These are phyloP conservation scores for Eriocheir sinensis DNA, from an alignment of 1,140 invertebrate species.

Conservation along the genomic window DNA sequence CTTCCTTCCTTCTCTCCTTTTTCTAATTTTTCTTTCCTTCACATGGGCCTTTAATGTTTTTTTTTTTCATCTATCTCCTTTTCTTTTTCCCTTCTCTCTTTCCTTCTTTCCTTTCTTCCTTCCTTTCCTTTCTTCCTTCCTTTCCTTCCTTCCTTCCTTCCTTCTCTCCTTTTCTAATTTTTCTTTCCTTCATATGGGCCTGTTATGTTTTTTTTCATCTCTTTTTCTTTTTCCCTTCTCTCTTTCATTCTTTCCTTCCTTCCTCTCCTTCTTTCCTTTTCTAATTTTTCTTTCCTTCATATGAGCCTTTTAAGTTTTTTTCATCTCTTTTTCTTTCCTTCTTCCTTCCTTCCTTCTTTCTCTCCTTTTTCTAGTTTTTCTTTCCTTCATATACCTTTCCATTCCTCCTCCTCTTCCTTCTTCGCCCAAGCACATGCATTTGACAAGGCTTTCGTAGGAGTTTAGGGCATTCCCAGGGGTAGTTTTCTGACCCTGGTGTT, in stretches of 20 bases:
- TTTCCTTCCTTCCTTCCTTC: neutral
- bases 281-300: neutral
- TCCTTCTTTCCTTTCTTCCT: neutral
- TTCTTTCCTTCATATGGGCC: neutral
- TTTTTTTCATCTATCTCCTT: neutral
- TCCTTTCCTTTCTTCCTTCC: neutral
- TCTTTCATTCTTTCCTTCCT: neutral
- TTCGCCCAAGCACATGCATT: too few species aligned
- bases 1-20: neutral
- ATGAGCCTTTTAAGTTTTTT: slow-evolving; percentile 9
- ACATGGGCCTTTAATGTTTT: neutral
- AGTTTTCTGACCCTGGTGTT: too few species aligned
- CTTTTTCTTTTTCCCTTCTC: too few species aligned
- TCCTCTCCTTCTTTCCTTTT: neutral
- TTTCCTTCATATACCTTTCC: neutral
- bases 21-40: neutral
- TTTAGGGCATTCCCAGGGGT: too few species aligned
- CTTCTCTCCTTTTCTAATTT: neutral
- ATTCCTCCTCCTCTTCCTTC: too few species aligned
- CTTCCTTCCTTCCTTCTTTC: neutral
- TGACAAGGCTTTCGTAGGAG: too few species aligned
- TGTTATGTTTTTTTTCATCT: neutral
- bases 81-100: neutral
- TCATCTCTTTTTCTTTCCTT: slow-evolving; percentile 8
- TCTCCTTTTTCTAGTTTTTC: neutral